Evolutionary conservation across 2,797 vertebrate genomes (phyloP).

Genomic region (Notolabrus celidotus): DNA sequence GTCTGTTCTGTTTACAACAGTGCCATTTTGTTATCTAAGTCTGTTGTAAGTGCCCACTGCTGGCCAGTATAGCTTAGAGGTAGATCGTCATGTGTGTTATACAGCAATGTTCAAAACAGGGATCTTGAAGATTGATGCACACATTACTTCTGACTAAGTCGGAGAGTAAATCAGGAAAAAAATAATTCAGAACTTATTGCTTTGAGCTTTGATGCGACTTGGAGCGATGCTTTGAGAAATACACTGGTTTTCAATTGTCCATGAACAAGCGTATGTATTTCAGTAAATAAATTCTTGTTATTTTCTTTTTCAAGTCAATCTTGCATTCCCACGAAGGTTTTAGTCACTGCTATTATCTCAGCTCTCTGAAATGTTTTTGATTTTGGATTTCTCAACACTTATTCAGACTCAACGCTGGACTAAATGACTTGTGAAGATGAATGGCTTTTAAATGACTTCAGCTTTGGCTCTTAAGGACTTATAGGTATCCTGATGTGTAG

Average conservation of each 20-base stretch:
- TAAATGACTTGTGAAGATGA: slow-evolving; percentile 47
- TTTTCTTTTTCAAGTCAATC: background rate
- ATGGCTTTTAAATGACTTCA: slow-evolving; percentile 53
- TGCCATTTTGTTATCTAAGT: background rate
- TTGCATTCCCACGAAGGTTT: slow-evolving; percentile 3
- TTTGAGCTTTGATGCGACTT: background rate
- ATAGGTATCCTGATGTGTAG: slow-evolving; percentile 12
- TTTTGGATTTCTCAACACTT: slow-evolving; percentile 32
- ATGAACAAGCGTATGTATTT: background rate
- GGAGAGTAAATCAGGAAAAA: background rate
- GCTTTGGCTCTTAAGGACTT: slow-evolving; percentile 19
- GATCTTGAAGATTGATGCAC: background rate
- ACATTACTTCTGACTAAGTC: background rate
- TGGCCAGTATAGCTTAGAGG: too few species aligned
- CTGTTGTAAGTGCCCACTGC: slow-evolving; percentile 1
- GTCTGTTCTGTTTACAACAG: background rate
- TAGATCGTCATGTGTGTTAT: too few species aligned
- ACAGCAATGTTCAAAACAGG: background rate
- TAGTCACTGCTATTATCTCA: slow-evolving; percentile 39
- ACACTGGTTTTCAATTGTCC: background rate
- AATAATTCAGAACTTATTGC: background rate
- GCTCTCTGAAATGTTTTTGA: slow-evolving; percentile 24
- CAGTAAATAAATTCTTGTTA: background rate
- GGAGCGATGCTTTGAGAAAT: background rate
- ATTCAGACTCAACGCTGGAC: slow-evolving; percentile 9